Conservation (phyloP, 2,888 invertebrate genomes). For the Drosophila nr. fundita region DNA sequence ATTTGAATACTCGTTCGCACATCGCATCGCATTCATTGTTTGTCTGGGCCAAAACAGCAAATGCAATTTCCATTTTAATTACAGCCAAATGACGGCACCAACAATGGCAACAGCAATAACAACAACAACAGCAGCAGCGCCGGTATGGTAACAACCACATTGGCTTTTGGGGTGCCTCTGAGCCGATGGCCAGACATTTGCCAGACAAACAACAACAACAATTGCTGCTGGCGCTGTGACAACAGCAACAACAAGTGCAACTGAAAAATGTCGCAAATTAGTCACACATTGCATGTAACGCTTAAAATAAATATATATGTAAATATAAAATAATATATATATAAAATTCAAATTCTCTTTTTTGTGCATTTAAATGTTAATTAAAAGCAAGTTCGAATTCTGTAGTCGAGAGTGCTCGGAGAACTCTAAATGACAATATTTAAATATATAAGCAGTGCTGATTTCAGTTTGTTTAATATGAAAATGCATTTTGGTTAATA, state of each 20-base stretch:
- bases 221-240: conserved; percentile 46
- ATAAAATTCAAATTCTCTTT: neutral
- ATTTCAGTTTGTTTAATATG: neutral
- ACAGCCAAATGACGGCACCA: conserved; percentile 65
- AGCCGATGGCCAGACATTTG: conserved; percentile 61
- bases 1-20: conserved; percentile 34
- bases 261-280: conserved; percentile 57
- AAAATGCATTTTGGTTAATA: neutral
- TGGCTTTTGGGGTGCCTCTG: conserved; percentile 12
- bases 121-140: conserved; percentile 27
- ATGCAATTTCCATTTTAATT: conserved; percentile 81
- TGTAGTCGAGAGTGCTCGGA: neutral
- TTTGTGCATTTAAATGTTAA: neutral
- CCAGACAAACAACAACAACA: conserved; percentile 55
- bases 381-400: neutral
- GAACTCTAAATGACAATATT: neutral
- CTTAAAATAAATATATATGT: conserved; percentile 13
- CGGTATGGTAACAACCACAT: conserved; percentile 16
- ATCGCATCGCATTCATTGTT: conserved; percentile 60
- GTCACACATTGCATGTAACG: conserved; percentile 64
- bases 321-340: no score
- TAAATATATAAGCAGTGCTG: neutral
- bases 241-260: conserved; percentile 25
- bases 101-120: conserved; percentile 27
- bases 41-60: conserved; percentile 57